phyloP scores from a whole-genome alignment of 2,113 vertebrate genomes.

The Malurus cyaneus region DNA sequence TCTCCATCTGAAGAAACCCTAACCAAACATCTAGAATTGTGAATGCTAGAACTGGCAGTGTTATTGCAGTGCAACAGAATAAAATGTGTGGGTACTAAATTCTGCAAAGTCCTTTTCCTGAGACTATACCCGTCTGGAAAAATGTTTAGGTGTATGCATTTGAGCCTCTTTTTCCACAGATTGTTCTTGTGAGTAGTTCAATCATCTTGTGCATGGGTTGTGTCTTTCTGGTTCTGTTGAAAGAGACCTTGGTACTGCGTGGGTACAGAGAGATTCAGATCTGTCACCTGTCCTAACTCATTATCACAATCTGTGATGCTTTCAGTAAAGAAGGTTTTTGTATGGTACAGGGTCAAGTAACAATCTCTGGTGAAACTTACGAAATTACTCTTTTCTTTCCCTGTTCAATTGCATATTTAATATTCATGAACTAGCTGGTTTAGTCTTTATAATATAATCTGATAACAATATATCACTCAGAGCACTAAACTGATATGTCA shows the following conservation, averaged over 20 bases:
- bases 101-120: background rate
- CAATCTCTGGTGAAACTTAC: background rate
- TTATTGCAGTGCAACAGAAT: background rate
- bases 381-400: background rate
- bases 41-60: rapidly evolving
- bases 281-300: background rate
- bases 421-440: background rate
- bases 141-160: background rate
- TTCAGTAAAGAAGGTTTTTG: background rate
- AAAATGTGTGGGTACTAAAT: background rate
- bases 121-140: no score
- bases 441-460: background rate
- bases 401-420: background rate
- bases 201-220: background rate
- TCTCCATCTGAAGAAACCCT: background rate
- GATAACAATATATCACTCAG: background rate
- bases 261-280: background rate
- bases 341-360: background rate
- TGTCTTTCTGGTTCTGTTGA: background rate
- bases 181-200: background rate
- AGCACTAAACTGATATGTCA: background rate
- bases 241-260: background rate
- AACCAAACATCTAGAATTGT: background rate
- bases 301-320: background rate
- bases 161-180: background rate